Evolutionary conservation across 1,140 invertebrate species (phyloP).

Genomic region (Formica selysi): DNA sequence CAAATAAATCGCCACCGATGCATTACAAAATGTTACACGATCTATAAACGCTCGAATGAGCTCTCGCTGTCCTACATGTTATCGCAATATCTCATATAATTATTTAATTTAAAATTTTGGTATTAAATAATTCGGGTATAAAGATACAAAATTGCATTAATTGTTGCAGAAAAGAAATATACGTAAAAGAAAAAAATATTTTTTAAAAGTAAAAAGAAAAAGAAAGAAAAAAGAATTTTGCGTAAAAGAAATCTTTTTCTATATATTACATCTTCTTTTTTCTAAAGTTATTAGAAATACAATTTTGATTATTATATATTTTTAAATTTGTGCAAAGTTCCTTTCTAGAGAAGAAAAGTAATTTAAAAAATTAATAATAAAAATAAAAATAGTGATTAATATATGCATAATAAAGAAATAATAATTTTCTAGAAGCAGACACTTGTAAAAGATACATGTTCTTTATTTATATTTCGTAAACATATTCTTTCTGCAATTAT

Average conservation of each 20-base stretch:
- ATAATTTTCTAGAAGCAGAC: background rate
- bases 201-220: background rate
- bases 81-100: constrained; percentile 3
- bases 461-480: background rate
- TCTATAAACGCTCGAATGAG: constrained; percentile 15
- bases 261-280: background rate
- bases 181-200: background rate
- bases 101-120: background rate
- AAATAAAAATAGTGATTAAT: background rate
- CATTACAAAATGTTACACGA: constrained; percentile 3
- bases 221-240: too few relatives aligned
- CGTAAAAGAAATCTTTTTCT: background rate
- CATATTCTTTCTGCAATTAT: background rate
- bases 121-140: background rate
- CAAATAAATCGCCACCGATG: constrained; percentile 46
- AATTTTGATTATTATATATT: background rate
- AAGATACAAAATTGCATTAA: background rate
- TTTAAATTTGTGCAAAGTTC: background rate
- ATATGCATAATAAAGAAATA: background rate
- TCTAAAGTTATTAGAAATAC: background rate
- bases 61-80: background rate
- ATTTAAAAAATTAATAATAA: background rate
- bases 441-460: background rate
- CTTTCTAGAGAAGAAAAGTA: background rate
- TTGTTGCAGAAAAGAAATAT: background rate